Conservation (phyloP, 2,797 vertebrate genomes). For the Crenuchus spilurus region DNA sequence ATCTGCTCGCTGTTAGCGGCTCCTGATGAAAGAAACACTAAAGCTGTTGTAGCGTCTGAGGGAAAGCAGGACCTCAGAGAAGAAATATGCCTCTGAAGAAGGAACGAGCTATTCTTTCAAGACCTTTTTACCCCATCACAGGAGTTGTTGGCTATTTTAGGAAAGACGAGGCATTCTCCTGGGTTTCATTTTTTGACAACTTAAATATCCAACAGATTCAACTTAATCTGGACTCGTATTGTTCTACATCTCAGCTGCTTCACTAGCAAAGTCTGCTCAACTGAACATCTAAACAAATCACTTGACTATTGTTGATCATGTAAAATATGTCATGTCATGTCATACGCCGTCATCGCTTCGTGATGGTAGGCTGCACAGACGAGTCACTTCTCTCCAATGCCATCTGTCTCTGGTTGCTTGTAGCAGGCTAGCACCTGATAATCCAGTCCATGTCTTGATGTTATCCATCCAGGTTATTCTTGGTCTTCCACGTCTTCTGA, state of each 20-base stretch:
- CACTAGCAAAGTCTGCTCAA: background rate
- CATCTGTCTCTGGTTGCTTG: too few species aligned
- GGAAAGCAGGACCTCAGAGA: constrained; percentile 18
- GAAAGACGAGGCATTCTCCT: background rate
- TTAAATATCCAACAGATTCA: constrained; percentile 2
- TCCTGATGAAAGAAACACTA: constrained; percentile 50
- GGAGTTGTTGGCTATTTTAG: constrained; percentile 1
- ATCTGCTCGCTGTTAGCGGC: constrained; percentile 50
- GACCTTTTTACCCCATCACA: background rate
- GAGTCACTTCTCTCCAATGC: too few species aligned
- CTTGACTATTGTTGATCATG: background rate
- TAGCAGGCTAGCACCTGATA: too few species aligned
- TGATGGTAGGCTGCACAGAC: too few species aligned
- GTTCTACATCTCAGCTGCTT: background rate
- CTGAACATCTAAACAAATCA: too few species aligned
- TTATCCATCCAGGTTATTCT: too few species aligned
- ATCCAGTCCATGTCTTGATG: too few species aligned
- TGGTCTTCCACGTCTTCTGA: too few species aligned
- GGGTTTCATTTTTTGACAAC: background rate
- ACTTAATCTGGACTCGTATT: background rate
- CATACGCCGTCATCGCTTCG: too few species aligned
- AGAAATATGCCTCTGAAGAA: constrained; percentile 6
- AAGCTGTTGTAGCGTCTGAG: constrained; percentile 45
- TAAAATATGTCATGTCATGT: too few species aligned
- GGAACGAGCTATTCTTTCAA: background rate